A percentile compares a stretch with the other conserved stretches of the same genome.
Conservation (phyloP, 2,888 invertebrate species). For the Hirtodrosophila confusa region DNA sequence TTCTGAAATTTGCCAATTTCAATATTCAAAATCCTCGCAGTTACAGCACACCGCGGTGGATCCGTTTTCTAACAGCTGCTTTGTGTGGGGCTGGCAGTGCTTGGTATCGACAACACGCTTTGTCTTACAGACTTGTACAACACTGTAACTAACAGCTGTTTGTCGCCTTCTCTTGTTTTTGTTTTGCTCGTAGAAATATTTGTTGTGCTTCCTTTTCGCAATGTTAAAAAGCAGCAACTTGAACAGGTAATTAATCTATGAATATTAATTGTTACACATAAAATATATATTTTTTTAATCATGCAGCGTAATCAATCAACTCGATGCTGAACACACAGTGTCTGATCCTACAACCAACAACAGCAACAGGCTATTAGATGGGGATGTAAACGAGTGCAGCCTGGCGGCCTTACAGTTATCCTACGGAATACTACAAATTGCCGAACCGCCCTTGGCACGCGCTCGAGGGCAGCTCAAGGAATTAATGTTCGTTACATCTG, state of each 20-base stretch:
- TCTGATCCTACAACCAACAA: slow-evolving; percentile 17
- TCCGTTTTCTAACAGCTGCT: slow-evolving; percentile 33
- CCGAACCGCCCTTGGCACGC: slow-evolving; percentile 77
- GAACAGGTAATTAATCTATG: slow-evolving; percentile 58
- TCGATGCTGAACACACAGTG: slow-evolving; percentile 27
- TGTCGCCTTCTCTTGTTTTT: slow-evolving; percentile 16
- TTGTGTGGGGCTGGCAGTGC: slow-evolving; percentile 7
- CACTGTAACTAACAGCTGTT: slow-evolving; percentile 32
- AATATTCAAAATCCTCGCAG: no score
- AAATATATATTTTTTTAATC: neutral
- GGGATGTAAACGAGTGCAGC: slow-evolving; percentile 39
- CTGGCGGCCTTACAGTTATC: slow-evolving; percentile 75
- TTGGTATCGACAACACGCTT: slow-evolving; percentile 27
- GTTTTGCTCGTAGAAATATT: slow-evolving; percentile 12
- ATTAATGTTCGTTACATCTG: slow-evolving; percentile 70
- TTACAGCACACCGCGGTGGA: no score
- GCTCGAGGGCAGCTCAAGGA: slow-evolving; percentile 81
- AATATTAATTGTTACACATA: neutral
- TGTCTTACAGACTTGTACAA: slow-evolving; percentile 3
- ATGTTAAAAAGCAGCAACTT: slow-evolving; percentile 80
- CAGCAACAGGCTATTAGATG: slow-evolving; percentile 14
- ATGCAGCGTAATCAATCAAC: slow-evolving; percentile 53
- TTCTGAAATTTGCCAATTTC: no score
- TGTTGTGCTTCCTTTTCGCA: slow-evolving; percentile 24
- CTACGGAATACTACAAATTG: slow-evolving; percentile 76